Base-by-base conservation (phyloP, 2,797 vertebrate species). In the Phoeniculus purpureus region DNA sequence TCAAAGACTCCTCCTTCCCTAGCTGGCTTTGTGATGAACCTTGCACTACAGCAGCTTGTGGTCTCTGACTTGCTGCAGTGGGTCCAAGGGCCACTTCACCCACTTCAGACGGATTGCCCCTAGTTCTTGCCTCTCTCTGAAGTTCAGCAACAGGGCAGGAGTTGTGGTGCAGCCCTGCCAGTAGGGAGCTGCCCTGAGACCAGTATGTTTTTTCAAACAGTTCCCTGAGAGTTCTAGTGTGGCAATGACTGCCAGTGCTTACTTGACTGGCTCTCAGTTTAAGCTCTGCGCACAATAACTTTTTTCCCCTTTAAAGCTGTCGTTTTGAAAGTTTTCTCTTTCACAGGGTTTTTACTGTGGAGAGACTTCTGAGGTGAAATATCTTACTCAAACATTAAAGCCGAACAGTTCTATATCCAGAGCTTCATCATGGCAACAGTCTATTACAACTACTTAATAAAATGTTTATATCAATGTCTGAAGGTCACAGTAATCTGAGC, bases 401-500 rank as follows among this genome's bases (percentile, higher is more conserved):
- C 7, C 85, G 67, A 92, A 71, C 52, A 56, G 12, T 86, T 84
- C 37, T 65, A 16, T 17, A 86, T 92, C 50, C 78, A 88, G 71
- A 91, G 58, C 12, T 74, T 91, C 20, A 21, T 80, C 50, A 29
- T 3, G 2, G 47, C 79, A 74, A 56, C 61, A 87, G 7, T 23
- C 73, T 64, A 50, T 91, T 72, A 85, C 45, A 88, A 62, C 60
- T 88, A 74, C 29, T 93, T 89, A 62, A 87, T 82, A 64, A 92
- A 91, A 85, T 65, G 94, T 88, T 87, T 89, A 43, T 80, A 71
- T n/a, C 72, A 81, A 16, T 79, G 89, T 88, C 79, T 81, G 72
- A 90, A 93, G 78, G 79, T 93, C 90, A 87, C 40, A 31, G 64
- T 79, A 81, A 88, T 87, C 81, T 78, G 60, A 60, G 60, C 67